phyloP scores from a whole-genome alignment of 92 coral and sea anemone genomes.

The Heteractis magnifica region DNA sequence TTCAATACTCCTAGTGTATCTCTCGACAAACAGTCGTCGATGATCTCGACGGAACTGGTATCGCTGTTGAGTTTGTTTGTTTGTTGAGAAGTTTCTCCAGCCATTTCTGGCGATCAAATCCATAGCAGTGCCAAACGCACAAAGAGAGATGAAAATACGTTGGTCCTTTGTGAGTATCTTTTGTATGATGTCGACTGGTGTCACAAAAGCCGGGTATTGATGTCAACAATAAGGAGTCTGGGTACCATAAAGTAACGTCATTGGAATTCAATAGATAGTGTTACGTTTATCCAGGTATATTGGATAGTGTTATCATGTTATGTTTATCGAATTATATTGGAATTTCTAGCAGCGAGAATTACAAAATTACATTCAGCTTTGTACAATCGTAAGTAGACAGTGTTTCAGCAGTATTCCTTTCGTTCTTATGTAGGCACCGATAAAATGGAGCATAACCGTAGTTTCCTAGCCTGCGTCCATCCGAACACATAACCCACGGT shows the following conservation, averaged over 20 bases:
- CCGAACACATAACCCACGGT: too few relatives aligned
- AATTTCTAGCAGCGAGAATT: not conserved
- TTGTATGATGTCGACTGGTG: slow-evolving; percentile 6
- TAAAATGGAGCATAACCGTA: not conserved
- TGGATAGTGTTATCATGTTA: not conserved
- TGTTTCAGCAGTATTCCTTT: not conserved
- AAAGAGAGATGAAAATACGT: not conserved
- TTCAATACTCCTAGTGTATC: slow-evolving; percentile 78
- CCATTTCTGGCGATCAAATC: slow-evolving; percentile 28
- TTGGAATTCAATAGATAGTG: not conserved
- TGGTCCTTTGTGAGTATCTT: slow-evolving; percentile 2
- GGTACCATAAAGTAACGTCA: not conserved
- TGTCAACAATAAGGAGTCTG: slow-evolving; percentile 30
- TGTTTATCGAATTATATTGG: too few relatives aligned
- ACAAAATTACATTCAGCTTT: not conserved
- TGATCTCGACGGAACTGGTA: slow-evolving; percentile 63
- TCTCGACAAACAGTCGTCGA: slow-evolving; percentile 81
- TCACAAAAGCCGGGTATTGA: slow-evolving; percentile 34
- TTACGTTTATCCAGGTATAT: not conserved
- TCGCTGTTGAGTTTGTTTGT: slow-evolving; percentile 55
- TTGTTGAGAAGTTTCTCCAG: slow-evolving; percentile 8
- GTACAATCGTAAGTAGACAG: not conserved
- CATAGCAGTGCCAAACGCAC: slow-evolving; percentile 14
- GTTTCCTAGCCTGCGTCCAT: not conserved
- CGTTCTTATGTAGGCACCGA: not conserved